Conservation (phyloP, 2,113 vertebrate genomes). For the Nesogale talazaci region DNA sequence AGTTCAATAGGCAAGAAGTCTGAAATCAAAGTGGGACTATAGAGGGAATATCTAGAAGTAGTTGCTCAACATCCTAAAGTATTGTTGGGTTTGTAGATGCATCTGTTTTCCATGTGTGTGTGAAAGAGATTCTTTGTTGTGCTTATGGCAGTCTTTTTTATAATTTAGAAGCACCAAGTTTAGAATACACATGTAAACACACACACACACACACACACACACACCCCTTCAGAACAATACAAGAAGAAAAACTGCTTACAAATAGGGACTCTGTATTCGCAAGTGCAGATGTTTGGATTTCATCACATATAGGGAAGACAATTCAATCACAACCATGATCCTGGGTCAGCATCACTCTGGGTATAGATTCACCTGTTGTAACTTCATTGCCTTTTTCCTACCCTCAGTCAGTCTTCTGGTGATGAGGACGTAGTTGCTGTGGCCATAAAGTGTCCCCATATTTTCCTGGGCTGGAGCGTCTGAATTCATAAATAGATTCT, state of each 20-base stretch:
- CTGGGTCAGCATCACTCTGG: not conserved
- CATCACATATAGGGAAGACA: not conserved
- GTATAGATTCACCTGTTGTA: not conserved
- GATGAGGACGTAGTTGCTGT: not conserved
- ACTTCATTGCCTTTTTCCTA: not conserved
- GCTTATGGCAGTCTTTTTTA: not conserved
- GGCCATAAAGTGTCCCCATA: not conserved
- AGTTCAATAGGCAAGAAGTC: not conserved
- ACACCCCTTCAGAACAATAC: not conserved
- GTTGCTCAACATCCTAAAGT: not conserved
- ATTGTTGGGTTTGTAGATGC: not conserved
- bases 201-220: too few species aligned
- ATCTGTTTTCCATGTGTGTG: not conserved
- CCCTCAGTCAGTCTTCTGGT: not conserved
- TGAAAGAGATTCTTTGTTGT: too few species aligned
- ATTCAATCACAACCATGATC: not conserved
- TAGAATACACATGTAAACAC: not conserved
- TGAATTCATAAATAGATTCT: conserved; percentile 4
- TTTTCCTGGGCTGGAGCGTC: conserved; percentile 39
- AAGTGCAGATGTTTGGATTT: not conserved
- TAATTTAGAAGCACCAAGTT: not conserved
- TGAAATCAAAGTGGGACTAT: not conserved
- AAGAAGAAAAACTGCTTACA: not conserved
- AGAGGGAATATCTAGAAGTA: not conserved
- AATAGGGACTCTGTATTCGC: not conserved